Percentiles rank a stretch among this genome's conserved stretches.
Conservation (phyloP, 2,113 vertebrate species). For the Ageneiosus marmoratus region DNA sequence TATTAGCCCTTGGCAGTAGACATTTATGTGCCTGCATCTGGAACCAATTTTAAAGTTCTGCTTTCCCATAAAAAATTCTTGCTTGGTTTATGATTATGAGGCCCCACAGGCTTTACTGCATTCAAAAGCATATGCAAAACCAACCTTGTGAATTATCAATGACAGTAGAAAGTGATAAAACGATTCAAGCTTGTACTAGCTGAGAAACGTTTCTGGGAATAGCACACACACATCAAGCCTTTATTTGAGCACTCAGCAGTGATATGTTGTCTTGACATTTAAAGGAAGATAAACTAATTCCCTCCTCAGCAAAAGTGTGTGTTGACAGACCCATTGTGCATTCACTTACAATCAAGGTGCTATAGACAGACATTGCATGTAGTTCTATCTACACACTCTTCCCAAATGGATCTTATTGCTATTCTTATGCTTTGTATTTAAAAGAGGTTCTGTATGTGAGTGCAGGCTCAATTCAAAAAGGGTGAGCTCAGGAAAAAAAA, state of each 20-base stretch:
- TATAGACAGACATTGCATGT: slow-evolving; percentile 11
- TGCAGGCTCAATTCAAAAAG: background rate
- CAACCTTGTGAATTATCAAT: background rate
- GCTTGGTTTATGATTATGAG: background rate
- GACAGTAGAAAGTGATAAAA: background rate
- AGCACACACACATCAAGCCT: background rate
- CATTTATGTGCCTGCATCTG: background rate
- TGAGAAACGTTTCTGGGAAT: background rate
- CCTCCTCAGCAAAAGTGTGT: slow-evolving; percentile 13
- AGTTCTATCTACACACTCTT: background rate
- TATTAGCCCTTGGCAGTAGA: background rate
- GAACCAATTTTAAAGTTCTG: background rate
- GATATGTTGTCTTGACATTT: slow-evolving; percentile 31
- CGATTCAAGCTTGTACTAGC: background rate
- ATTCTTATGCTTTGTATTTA: slow-evolving; percentile 2
- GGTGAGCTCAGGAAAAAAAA: background rate
- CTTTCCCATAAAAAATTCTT: background rate
- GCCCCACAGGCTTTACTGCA: background rate
- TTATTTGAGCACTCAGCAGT: background rate
- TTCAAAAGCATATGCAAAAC: background rate
- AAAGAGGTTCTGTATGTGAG: background rate
- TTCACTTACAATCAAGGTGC: background rate
- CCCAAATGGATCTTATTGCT: background rate
- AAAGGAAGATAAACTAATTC: slow-evolving; percentile 3
- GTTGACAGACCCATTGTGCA: background rate